phyloP scores from a whole-genome alignment of 2,113 vertebrate species.

The Trogon melanurus region DNA sequence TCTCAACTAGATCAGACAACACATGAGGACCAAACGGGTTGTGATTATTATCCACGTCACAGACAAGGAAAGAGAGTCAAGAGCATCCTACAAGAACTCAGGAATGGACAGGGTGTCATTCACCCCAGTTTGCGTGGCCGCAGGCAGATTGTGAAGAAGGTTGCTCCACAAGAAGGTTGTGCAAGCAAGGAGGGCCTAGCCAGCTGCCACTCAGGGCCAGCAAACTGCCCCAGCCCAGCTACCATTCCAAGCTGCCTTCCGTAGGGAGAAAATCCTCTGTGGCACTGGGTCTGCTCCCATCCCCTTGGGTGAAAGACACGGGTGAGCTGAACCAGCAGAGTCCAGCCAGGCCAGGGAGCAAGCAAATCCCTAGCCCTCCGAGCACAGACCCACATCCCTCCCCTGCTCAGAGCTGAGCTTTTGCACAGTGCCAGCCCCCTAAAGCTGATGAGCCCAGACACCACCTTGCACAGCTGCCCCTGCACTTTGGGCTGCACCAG shows the following conservation, averaged over 20 bases:
- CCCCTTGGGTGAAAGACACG: not conserved
- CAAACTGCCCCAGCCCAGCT: not conserved
- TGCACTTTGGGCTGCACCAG: not conserved
- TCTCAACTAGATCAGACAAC: no score
- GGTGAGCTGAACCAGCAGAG: not conserved
- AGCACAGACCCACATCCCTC: not conserved
- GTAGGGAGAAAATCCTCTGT: not conserved
- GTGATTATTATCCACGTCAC: not conserved
- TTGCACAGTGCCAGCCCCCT: not conserved
- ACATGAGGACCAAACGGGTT: not conserved
- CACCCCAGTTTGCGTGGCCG: rapidly evolving
- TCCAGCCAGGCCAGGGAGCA: not conserved
- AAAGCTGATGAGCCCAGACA: not conserved
- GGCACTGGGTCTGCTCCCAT: not conserved
- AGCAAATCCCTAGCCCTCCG: not conserved
- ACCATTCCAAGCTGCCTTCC: not conserved
- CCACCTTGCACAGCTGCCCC: rapidly evolving
- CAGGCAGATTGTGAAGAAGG: not conserved
- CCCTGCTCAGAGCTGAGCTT: not conserved
- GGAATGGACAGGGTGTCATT: not conserved
- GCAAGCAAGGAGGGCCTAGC: not conserved
- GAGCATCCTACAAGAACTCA: not conserved
- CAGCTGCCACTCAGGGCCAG: not conserved
- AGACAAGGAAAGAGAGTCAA: not conserved
- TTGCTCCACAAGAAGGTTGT: not conserved